These are phyloP conservation scores for Acomys russatus DNA, from an alignment of 2,797 vertebrate genomes.

Conservation along the genomic window DNA sequence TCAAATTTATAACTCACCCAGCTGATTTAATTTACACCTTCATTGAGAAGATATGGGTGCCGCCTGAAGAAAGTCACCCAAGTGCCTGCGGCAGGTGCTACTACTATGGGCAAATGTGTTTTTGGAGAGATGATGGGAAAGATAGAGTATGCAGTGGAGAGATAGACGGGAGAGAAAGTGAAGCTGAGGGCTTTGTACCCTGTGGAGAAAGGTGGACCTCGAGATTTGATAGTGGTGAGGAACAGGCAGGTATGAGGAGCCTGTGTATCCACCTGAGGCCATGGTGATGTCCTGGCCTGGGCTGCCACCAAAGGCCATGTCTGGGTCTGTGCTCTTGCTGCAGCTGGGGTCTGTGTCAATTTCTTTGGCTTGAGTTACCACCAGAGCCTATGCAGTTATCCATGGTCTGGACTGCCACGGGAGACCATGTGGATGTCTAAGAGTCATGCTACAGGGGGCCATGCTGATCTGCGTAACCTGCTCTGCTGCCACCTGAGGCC, in stretches of 20 bases:
- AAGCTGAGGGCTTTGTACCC: background rate
- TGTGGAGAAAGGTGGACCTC: background rate
- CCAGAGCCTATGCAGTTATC: background rate
- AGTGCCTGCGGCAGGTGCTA: background rate
- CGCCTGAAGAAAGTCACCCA: background rate
- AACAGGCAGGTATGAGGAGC: background rate
- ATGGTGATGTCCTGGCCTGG: background rate
- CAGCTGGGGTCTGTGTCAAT: background rate
- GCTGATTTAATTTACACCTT: slow-evolving; percentile 3
- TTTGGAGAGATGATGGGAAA: background rate
- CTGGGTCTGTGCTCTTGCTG: background rate
- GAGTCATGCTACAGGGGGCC: background rate
- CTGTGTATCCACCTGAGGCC: background rate
- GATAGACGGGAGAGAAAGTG: background rate
- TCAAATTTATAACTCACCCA: slow-evolving; percentile 30
- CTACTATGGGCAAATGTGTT: background rate
- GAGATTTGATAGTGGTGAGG: background rate
- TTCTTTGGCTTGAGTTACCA: background rate
- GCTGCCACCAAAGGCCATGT: background rate
- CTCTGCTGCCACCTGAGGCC: background rate
- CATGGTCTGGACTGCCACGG: background rate
- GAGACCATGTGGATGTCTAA: background rate
- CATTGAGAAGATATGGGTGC: background rate
- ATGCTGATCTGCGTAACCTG: background rate
- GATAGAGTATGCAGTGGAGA: background rate